Conservation (phyloP, 2,888 invertebrate species). For the Epinotia demarniana region DNA sequence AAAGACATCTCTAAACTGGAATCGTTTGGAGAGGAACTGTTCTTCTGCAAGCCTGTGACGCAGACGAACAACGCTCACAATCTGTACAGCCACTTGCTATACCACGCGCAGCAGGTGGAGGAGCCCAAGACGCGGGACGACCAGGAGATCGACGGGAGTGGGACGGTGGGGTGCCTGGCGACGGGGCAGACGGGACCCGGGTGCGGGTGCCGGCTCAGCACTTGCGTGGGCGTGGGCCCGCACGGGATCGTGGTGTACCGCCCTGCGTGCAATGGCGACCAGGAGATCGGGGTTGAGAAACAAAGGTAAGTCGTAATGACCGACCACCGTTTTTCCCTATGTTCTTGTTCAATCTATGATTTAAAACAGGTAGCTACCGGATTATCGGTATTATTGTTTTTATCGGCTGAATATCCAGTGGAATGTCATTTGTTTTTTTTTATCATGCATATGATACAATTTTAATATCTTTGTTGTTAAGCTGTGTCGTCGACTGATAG, state of each 20-base stretch:
- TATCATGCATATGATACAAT: too few relatives aligned
- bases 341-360: too few relatives aligned
- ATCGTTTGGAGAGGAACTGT: slow-evolving; percentile 93
- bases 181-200: slow-evolving; percentile 75
- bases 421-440: neutral
- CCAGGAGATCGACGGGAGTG: slow-evolving; percentile 77
- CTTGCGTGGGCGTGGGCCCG: slow-evolving; percentile 91
- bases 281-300: slow-evolving; percentile 86
- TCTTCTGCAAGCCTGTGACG: slow-evolving; percentile 88
- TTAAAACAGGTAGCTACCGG: neutral
- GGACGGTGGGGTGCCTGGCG: slow-evolving; percentile 77
- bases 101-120: slow-evolving; percentile 84
- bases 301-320: slow-evolving; percentile 77
- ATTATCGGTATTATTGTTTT: neutral
- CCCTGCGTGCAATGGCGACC: slow-evolving; percentile 81
- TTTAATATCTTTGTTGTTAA: neutral
- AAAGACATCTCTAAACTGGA: slow-evolving; percentile 92
- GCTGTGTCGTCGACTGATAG: neutral
- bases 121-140: slow-evolving; percentile 79
- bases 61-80: slow-evolving; percentile 88
- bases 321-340: too few relatives aligned
- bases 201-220: slow-evolving; percentile 79
- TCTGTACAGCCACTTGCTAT: slow-evolving; percentile 89
- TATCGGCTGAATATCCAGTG: neutral
- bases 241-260: slow-evolving; percentile 91